Evolutionary conservation across 2,797 vertebrate genomes (phyloP).

Genomic region (Kryptolebias ocellatus): DNA sequence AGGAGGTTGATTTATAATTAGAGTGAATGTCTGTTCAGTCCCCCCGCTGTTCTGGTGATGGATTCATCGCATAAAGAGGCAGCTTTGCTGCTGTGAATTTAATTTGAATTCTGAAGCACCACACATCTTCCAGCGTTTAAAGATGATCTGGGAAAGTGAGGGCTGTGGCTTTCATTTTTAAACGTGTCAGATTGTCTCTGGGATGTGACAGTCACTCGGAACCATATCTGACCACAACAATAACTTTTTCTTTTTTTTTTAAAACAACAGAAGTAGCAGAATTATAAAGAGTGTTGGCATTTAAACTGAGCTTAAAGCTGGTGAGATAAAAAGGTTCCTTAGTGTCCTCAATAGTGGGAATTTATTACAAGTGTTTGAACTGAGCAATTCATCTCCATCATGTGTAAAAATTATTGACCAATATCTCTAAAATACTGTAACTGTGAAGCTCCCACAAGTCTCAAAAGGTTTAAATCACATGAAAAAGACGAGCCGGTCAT

Average conservation of each 20-base stretch:
- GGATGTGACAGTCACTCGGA: slow-evolving; percentile 11
- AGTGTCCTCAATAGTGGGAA: no score
- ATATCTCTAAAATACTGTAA: no score
- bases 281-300: neutral
- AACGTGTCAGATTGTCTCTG: slow-evolving; percentile 1
- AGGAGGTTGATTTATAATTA: slow-evolving; percentile 79
- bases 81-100: slow-evolving; percentile 61
- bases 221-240: neutral
- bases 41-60: slow-evolving; percentile 73
- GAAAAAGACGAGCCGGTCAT: neutral
- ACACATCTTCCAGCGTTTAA: slow-evolving; percentile 46
- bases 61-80: slow-evolving; percentile 64
- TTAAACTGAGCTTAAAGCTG: no score
- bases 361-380: no score
- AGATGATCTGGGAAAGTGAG: slow-evolving; percentile 36
- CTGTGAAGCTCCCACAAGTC: no score
- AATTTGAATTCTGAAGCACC: slow-evolving; percentile 69
- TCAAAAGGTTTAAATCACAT: no score
- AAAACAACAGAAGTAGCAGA: neutral
- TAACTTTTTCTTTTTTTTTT: neutral
- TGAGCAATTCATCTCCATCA: no score
- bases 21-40: slow-evolving; percentile 70
- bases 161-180: slow-evolving; percentile 25
- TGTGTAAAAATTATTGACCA: no score
- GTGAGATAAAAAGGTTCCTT: no score